Conservation (phyloP, 2,797 vertebrate species). For the Cuniculus paca region DNA sequence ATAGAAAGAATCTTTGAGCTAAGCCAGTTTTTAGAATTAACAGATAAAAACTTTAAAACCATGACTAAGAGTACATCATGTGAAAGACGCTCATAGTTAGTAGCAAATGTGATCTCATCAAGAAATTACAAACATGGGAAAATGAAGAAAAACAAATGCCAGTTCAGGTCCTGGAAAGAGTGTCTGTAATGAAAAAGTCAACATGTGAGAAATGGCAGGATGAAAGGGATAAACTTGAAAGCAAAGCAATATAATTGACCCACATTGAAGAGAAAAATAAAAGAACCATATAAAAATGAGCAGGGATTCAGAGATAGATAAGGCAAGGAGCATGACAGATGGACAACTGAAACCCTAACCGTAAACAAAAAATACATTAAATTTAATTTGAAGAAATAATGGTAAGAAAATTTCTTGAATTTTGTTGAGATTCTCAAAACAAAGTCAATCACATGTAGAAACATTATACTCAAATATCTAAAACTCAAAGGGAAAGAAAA, state of each 20-base stretch:
- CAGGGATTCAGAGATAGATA: not conserved
- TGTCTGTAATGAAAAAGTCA: not conserved
- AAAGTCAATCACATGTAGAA: not conserved
- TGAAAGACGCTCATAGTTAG: not conserved
- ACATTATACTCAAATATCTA: not conserved
- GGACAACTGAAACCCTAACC: not conserved
- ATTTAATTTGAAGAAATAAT: not conserved
- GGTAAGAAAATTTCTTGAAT: not conserved
- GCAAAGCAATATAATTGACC: not conserved
- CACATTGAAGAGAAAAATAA: not conserved
- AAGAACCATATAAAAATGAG: not conserved
- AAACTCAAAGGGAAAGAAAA: not conserved
- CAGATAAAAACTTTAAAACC: not conserved
- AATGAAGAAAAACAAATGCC: not conserved
- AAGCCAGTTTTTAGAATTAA: not conserved
- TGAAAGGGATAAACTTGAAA: not conserved
- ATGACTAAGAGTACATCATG: not conserved
- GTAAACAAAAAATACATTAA: not conserved
- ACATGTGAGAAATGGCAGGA: not conserved
- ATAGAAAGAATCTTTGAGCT: not conserved
- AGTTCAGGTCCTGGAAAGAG: not conserved
- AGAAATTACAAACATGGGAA: not conserved
- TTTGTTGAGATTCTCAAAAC: not conserved
- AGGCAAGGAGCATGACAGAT: not conserved
- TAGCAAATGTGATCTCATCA: not conserved